These are phyloP conservation scores for Zeuzera pyrina DNA, from an alignment of 2,888 invertebrate species.

Conservation along the genomic window DNA sequence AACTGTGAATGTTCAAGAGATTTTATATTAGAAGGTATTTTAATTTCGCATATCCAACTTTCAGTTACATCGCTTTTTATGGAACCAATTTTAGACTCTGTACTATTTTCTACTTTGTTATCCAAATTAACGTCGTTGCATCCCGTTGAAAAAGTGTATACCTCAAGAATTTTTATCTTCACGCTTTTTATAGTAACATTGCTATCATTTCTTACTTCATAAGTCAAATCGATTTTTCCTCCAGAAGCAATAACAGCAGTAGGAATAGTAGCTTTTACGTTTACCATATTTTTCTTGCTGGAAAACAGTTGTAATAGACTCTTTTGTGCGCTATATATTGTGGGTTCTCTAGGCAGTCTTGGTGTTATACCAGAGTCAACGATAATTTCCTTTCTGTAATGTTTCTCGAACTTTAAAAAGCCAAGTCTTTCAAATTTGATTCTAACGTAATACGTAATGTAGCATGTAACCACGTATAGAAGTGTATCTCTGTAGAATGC, in stretches of 20 bases:
- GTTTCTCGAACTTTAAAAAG: conserved; percentile 23
- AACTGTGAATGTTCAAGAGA: not conserved
- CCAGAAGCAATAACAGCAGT: conserved; percentile 1
- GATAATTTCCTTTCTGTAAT: conserved; percentile 24
- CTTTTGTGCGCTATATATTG: conserved; percentile 24
- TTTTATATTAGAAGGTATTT: not conserved
- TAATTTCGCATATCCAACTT: not conserved
- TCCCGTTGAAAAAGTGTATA: not conserved
- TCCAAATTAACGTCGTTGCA: not conserved
- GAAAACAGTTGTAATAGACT: conserved; percentile 25
- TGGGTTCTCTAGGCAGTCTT: conserved; percentile 16
- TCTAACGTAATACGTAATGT: conserved; percentile 27
- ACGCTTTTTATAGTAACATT: conserved; percentile 2
- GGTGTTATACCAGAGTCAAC: conserved; percentile 23
- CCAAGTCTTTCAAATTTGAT: conserved; percentile 30
- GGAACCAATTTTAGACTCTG: not conserved
- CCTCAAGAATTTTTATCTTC: not conserved
- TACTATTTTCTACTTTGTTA: conserved; percentile 1
- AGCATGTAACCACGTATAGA: conserved; percentile 16
- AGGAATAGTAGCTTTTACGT: conserved; percentile 14
- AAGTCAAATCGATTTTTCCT: conserved; percentile 1
- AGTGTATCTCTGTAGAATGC: conserved; percentile 11
- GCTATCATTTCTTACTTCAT: conserved; percentile 6
- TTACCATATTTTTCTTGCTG: conserved; percentile 19
- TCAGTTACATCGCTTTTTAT: not conserved